Evolutionary conservation across 2,888 invertebrate species (phyloP), one percentile per base, ranked within the genome.

Genomic region (Mythimna lalbum): DNA sequence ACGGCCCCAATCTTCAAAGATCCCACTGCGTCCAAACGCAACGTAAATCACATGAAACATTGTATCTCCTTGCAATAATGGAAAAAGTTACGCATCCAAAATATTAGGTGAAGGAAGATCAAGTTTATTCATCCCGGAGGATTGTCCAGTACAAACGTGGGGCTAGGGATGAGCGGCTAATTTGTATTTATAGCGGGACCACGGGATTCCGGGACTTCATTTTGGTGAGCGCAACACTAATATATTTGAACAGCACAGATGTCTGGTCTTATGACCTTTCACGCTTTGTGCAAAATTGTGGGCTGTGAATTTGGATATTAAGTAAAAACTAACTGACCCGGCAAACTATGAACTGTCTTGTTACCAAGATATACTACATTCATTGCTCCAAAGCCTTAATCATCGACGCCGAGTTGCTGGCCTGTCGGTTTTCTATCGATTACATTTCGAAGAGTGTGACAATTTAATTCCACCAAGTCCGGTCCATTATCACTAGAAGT

Each of bases 181-280:
- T 88, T 85, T 80, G 82, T 81, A 88, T 88, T 88, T 88, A 88
- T 88, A 70, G 86, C 73, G 63, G 47, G 76, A 77, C 63, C 60
- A 56, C 63, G 62, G 62, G 72, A 72, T 64, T 64, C 57, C 53
- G 82, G 59, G 59, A 78, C 68, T 65, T 74, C 53, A 70, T 77
- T 73, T 70, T 33, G 43, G 64, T 62, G 82, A 77, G 67, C 57
- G 23, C 63, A 72, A 68, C 59, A 72, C 68, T 57, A 73, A 82
- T 78, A 63, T 73, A 78, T 82, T 67, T 63, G 23, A 60, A 49
- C 61, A 55, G 39, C 27, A 23, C 52, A 62, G 31, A 72, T 71
- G 23, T 67, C 49, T 55, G 49, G 10, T 57, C 9, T 56, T 63
- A 47, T 82, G 63, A 52, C n/a, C 23, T 65, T 47, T 60, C 61